Conservation (phyloP, 2,113 vertebrate genomes). For the Lycaon pictus region DNA sequence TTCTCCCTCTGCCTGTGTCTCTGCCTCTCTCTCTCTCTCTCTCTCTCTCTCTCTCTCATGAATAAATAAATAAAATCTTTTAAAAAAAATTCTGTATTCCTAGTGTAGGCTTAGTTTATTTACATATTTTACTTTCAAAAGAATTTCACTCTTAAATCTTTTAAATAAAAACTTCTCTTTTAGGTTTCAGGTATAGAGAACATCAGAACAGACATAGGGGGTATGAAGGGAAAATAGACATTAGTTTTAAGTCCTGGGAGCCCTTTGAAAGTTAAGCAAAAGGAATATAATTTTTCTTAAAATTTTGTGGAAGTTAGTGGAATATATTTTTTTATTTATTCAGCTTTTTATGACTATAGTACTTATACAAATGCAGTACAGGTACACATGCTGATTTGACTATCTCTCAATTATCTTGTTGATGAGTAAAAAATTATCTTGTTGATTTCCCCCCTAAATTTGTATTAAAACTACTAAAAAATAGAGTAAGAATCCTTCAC, state of each 20-base stretch:
- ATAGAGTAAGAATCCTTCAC: neutral
- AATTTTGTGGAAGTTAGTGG: neutral
- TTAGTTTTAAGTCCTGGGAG: neutral
- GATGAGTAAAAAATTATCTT: neutral
- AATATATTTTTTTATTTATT: neutral
- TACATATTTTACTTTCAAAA: constrained; percentile 3
- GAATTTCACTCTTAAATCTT: neutral
- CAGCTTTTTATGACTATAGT: neutral
- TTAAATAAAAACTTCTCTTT: neutral
- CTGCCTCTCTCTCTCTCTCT: too few relatives aligned
- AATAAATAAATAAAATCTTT: too few relatives aligned
- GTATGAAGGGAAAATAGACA: neutral
- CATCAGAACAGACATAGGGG: neutral
- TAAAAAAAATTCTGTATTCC: neutral
- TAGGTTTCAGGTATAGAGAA: neutral
- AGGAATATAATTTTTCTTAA: neutral
- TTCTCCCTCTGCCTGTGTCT: too few relatives aligned
- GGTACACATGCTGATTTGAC: neutral
- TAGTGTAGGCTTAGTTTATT: neutral
- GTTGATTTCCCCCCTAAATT: neutral
- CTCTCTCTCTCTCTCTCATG: too few relatives aligned
- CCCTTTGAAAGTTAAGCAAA: neutral
- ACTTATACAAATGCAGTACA: neutral
- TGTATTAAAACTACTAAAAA: neutral
- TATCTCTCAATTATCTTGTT: neutral